phyloP scores from a whole-genome alignment of 2,888 invertebrate species.

The Corythucha ciliata region DNA sequence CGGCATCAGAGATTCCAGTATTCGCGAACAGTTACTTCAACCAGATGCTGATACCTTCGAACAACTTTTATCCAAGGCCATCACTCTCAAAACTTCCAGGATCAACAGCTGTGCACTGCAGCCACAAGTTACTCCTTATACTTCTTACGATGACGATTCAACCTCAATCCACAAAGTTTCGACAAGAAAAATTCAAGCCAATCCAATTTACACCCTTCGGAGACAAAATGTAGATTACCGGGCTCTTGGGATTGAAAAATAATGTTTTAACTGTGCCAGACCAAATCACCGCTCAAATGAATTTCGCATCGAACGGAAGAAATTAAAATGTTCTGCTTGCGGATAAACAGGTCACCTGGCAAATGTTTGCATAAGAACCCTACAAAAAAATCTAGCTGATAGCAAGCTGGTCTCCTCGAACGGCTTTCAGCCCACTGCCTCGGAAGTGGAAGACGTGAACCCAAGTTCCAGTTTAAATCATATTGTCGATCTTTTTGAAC shows the following conservation, averaged over 20 bases:
- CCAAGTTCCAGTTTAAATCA: too few relatives aligned
- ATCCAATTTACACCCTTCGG: too few relatives aligned
- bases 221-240: neutral
- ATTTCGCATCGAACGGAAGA: neutral
- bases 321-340: neutral
- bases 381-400: neutral
- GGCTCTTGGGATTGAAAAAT: slow-evolving; percentile 2
- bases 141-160: neutral
- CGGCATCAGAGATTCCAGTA: slow-evolving; percentile 17
- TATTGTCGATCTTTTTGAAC: too few relatives aligned
- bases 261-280: slow-evolving; percentile 1
- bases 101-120: slow-evolving; percentile 8
- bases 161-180: neutral
- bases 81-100: slow-evolving; percentile 1
- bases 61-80: neutral
- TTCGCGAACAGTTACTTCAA: slow-evolving; percentile 18
- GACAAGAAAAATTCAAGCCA: too few relatives aligned
- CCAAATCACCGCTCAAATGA: neutral
- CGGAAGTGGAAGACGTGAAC: too few relatives aligned
- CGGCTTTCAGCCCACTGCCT: too few relatives aligned
- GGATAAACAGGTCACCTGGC: neutral
- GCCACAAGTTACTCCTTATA: slow-evolving; percentile 1
- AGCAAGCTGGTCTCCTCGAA: too few relatives aligned
- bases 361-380: neutral
- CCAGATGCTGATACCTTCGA: slow-evolving; percentile 2